phyloP scores from a whole-genome alignment of 2,797 vertebrate species.

The Arnoldichthys spilopterus region DNA sequence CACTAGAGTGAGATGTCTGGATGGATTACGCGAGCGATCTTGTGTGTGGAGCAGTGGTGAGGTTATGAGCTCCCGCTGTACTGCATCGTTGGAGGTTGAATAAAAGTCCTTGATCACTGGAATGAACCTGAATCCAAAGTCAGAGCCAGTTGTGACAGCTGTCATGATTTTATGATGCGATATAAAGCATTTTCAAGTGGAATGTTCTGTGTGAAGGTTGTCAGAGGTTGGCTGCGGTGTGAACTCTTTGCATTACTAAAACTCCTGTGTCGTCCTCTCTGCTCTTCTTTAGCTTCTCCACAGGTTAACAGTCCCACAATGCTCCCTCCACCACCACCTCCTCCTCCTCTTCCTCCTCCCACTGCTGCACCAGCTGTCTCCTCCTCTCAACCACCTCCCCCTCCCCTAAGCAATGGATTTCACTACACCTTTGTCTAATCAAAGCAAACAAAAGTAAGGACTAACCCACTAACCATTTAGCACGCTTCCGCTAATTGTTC shows the following conservation, averaged over 20 bases:
- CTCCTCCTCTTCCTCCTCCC: slow-evolving; percentile 75
- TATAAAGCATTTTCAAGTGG: no score
- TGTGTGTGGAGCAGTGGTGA: slow-evolving; percentile 53
- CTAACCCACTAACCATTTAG: slow-evolving; percentile 73
- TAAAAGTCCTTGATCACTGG: background rate
- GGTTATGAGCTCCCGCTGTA: slow-evolving; percentile 6
- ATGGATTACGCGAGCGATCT: background rate
- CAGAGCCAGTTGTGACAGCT: background rate
- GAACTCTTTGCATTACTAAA: slow-evolving; percentile 59
- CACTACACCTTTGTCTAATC: slow-evolving; percentile 99
- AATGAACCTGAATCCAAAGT: background rate
- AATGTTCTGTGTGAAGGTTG: background rate
- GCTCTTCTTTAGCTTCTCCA: slow-evolving; percentile 85
- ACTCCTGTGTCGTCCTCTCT: slow-evolving; percentile 75
- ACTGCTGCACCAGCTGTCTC: slow-evolving; percentile 74
- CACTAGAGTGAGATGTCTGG: slow-evolving; percentile 67
- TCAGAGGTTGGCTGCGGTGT: slow-evolving; percentile 2
- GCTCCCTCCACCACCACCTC: slow-evolving; percentile 79
- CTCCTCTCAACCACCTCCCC: slow-evolving; percentile 84
- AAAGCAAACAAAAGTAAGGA: slow-evolving; percentile 87
- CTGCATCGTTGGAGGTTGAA: background rate
- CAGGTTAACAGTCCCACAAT: slow-evolving; percentile 82
- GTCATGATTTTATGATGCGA: background rate
- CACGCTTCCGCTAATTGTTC: slow-evolving; percentile 63
- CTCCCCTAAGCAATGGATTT: slow-evolving; percentile 94